Evolutionary conservation across 2,888 invertebrate genomes (phyloP).

Genomic region (Dione vanillae): DNA sequence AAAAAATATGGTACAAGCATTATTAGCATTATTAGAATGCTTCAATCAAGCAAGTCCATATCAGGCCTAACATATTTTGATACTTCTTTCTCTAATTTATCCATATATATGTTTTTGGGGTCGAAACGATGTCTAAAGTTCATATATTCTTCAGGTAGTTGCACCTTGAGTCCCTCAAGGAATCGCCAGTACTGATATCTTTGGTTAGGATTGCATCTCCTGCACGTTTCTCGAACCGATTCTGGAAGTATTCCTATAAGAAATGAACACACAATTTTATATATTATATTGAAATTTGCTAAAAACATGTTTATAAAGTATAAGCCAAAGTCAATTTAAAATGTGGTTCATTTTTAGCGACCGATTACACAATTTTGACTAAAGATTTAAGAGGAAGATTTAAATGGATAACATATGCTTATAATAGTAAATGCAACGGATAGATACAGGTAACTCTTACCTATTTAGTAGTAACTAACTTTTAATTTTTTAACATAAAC

Average conservation of each 20-base stretch:
- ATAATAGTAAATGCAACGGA: too few relatives aligned
- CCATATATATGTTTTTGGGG: slow-evolving; percentile 82
- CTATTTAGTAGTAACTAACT: too few relatives aligned
- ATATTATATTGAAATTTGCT: neutral
- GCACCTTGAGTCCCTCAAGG: slow-evolving; percentile 71
- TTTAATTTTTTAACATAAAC: too few relatives aligned
- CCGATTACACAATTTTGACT: too few relatives aligned
- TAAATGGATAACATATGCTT: too few relatives aligned
- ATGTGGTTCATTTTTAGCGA: too few relatives aligned
- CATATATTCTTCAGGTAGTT: slow-evolving; percentile 74
- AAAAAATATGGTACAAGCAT: too few relatives aligned
- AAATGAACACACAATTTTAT: neutral
- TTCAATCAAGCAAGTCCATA: slow-evolving; percentile 2
- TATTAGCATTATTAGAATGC: neutral
- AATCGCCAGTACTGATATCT: slow-evolving; percentile 40
- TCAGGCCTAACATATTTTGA: neutral
- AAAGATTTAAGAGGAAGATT: too few relatives aligned
- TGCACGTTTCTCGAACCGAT: slow-evolving; percentile 35
- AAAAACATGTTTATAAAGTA: too few relatives aligned
- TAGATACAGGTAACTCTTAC: too few relatives aligned
- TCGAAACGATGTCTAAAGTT: slow-evolving; percentile 82
- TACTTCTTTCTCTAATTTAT: slow-evolving; percentile 66
- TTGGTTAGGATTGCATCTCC: slow-evolving; percentile 42
- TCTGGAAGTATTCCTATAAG: slow-evolving; percentile 34
- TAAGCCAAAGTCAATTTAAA: too few relatives aligned